Base-by-base conservation (phyloP, 2,888 invertebrate genomes). In the Troglohyphantes excavatus region DNA sequence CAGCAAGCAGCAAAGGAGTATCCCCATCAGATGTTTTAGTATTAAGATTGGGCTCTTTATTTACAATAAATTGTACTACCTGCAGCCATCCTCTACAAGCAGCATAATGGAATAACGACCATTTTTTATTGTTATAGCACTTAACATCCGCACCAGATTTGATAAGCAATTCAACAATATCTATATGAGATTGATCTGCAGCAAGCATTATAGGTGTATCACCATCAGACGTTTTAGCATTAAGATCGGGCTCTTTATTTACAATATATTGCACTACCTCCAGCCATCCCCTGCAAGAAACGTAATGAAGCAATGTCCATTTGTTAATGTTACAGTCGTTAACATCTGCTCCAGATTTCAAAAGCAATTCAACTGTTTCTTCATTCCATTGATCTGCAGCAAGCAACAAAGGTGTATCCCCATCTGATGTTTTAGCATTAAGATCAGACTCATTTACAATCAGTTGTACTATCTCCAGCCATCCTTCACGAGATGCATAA, bases 31-130 rank as follows among this genome's bases (percentile, higher is more conserved):
- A 23, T 29, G 53, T 21, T 27, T 33, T 68, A 5, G 33, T 29
- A 53, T 70, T 5, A 19, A 70, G 19, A 17, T 82, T 59, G n/a
- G 26, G 13, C 2, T 33, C n/a, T 0, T 21, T 7, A 1, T 59
- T 11, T 0, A 82, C 27, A 21, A 82, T 11, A 33, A 3, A 2
- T 6, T 29, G 6, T 9, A 70, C 17, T 7, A 82, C 53, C 29
- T 82, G 27, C 13, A 70, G 68, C 19, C 5, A 33, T 23, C 81
- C 81, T 21, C 21, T 21, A 29, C n/a, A 2, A 11, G 81, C 68
- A 13, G 81, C 75, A 19, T 29, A 29, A 29, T 75, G 75, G 7
- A 75, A 21, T n/a, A 75, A 7, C 3, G 21, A 29, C 2, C 53
- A 53, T 13, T 39, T 39, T 5, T 53, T n/a, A 11, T n/a, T 17